Percentiles rank a stretch among this genome's conserved stretches.
These are phyloP conservation scores for Propithecus coquereli DNA, from an alignment of 2,113 vertebrate species.

Conservation along the genomic window DNA sequence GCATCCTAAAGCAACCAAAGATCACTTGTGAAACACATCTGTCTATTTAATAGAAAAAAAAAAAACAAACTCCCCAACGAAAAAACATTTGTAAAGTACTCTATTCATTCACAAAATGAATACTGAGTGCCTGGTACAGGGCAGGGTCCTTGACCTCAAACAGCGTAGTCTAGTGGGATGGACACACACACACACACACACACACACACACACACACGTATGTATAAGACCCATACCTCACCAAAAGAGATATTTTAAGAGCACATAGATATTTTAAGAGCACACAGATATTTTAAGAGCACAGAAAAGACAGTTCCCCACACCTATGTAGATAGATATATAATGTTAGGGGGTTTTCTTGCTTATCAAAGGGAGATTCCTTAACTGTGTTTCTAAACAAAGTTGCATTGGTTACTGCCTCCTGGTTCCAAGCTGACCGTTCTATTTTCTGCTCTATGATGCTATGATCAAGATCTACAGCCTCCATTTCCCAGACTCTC, in stretches of 20 bases:
- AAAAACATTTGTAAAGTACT: not conserved
- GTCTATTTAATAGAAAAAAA: not conserved
- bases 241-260: not conserved
- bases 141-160: not conserved
- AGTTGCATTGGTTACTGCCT: not conserved
- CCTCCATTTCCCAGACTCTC: not conserved
- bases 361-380: not conserved
- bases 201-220: not conserved
- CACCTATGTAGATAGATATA: not conserved
- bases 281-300: not conserved
- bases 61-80: not conserved
- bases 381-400: not conserved
- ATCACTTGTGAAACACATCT: not conserved
- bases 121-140: not conserved
- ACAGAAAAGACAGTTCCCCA: not conserved
- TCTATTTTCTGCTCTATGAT: not conserved
- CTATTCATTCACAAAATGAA: conserved; percentile 37
- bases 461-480: not conserved
- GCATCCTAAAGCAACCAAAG: not conserved
- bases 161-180: not conserved
- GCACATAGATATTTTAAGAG: not conserved
- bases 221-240: not conserved
- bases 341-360: not conserved
- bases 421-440: not conserved
- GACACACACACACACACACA: not conserved